Percentiles rank a stretch among this genome's conserved stretches.
Evolutionary conservation across 2,888 invertebrate genomes (phyloP).

Genomic region (Drosophila sordidula): DNA sequence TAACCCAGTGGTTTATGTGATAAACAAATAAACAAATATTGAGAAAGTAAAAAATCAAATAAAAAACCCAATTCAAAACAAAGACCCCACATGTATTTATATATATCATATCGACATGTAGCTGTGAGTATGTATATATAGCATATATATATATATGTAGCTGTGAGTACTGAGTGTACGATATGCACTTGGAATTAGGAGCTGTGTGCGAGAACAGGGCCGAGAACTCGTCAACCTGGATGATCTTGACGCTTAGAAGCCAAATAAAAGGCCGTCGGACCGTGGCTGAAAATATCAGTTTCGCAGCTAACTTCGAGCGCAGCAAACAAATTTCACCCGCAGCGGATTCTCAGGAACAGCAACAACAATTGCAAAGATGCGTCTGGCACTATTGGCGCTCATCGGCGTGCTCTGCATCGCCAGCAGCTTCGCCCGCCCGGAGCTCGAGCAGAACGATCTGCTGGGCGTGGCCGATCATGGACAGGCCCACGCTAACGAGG

Average conservation of each 20-base stretch:
- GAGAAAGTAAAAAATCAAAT: conserved; percentile 20
- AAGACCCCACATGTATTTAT: conserved; percentile 19
- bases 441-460: conserved; percentile 24
- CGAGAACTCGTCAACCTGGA: conserved; percentile 11
- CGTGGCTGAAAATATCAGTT: conserved; percentile 31
- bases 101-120: not conserved
- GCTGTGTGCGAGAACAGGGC: conserved; percentile 38
- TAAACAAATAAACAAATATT: conserved; percentile 32
- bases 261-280: conserved; percentile 35
- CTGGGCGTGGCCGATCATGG: conserved; percentile 52
- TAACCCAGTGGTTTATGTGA: conserved; percentile 11
- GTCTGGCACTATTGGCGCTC: conserved; percentile 54
- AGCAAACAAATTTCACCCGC: conserved; percentile 4
- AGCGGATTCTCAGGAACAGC: not conserved
- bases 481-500: conserved; percentile 62
- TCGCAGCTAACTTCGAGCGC: conserved; percentile 2
- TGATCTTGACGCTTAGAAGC: conserved; percentile 3
- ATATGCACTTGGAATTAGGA: conserved; percentile 27
- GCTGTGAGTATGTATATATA: no score
- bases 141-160: not conserved
- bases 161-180: not conserved
- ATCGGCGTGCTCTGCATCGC: conserved; percentile 54
- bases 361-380: conserved; percentile 40
- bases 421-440: conserved; percentile 27
- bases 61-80: not conserved